These are phyloP conservation scores for Lycodopsis pacificus DNA, from an alignment of 2,797 vertebrate species.

Conservation along the genomic window DNA sequence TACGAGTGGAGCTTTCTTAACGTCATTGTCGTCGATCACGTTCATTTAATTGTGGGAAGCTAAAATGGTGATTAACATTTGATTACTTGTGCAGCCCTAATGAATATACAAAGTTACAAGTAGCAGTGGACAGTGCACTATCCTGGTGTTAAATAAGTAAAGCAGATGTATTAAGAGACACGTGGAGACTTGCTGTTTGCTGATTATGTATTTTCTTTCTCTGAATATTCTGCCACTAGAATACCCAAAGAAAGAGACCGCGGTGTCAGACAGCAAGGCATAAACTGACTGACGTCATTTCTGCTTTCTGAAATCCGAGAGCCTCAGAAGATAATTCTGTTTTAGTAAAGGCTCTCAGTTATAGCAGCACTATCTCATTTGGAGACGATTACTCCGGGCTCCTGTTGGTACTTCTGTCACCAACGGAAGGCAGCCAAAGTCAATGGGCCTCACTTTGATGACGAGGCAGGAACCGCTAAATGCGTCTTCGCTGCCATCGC, in stretches of 20 bases:
- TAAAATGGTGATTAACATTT: neutral
- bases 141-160: constrained; percentile 14
- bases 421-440: constrained; percentile 76
- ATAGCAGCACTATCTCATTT: constrained; percentile 58
- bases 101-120: neutral
- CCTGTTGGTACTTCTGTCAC: constrained; percentile 64
- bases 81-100: neutral
- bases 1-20: neutral
- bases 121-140: neutral
- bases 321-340: constrained; percentile 24
- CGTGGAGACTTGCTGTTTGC: constrained; percentile 4
- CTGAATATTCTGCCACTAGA: constrained; percentile 4
- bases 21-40: too few relatives aligned
- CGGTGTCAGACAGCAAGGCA: constrained; percentile 13
- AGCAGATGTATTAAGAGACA: neutral
- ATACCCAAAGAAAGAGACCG: neutral
- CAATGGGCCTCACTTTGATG: constrained; percentile 80
- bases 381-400: constrained; percentile 54
- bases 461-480: constrained; percentile 76
- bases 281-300: constrained; percentile 12
- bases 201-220: constrained; percentile 1
- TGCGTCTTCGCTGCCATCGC: constrained; percentile 65
- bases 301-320: constrained; percentile 27
- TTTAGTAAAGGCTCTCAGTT: constrained; percentile 40
- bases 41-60: neutral